Base-by-base conservation (phyloP, 2,888 invertebrate genomes). In the Tetragnatha montana region DNA sequence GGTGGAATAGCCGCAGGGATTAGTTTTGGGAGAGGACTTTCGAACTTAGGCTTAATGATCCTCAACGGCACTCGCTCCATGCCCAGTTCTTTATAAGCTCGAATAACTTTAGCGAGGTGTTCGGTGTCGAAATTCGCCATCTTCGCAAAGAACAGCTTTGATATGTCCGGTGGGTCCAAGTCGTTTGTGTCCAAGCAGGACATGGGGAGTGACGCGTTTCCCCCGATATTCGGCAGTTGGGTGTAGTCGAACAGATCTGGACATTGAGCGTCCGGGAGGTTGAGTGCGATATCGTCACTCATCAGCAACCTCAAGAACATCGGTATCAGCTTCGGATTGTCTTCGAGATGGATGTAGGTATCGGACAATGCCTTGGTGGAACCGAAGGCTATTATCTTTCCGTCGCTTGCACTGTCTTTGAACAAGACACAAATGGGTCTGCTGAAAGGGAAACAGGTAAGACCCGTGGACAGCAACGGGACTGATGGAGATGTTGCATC, bases 41-140 rank as follows among this genome's bases (percentile, higher is more conserved):
- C 99, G 94, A 99, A 99, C 94, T 98, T 97, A 4, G 99, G 99
- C 81, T 97, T 97, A 90, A 99, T 99, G 91, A 99, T 95, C 91
- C 96, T 96, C 91, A 99, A 94, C 0, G 96, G 96, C 93, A 98
- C 98, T 93, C 99, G 98, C 93, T 98, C 97, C 0, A 98, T 96
- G 92, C 96, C 96, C 92, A 99, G 93, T 92, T 96, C 95, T 81
- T 96, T 96, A 94, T 97, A 99, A 22, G 91, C 84, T 21, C 69
- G 51, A 21, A 93, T 91, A 12, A 92, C 91, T 85, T 92, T 92
- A 10, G 93, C 92, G 92, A 93, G 92, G n/a, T 92, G 88, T 21
- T 91, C 90, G 79, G 93, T 94, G 92, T 94, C 94, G 75, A 95
- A 92, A 79, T 93, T 93, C 92, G 94, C 94, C 35, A 95, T 92